Evolutionary conservation across 2,113 vertebrate genomes (phyloP), one percentile per base, ranked within the genome.

Genomic region (Hystrix cristata): DNA sequence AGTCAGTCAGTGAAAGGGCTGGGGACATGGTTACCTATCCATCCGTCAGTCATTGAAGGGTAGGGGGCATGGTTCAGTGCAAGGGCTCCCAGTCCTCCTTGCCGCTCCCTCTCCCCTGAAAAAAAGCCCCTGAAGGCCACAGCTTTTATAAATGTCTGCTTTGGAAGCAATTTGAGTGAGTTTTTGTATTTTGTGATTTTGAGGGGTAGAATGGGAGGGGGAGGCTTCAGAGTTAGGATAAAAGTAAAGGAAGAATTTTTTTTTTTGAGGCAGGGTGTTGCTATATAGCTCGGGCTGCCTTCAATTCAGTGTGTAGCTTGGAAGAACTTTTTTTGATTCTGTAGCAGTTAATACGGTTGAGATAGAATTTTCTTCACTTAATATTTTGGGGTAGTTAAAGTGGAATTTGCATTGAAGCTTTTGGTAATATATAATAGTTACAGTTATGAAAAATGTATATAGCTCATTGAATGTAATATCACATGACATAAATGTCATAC

Each of bases 381-480:
- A 0, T 86, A 34, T 72, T 93, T 86, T 48, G 18, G 27, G 51
- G 19, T 65, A 65, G 38, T 78, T 72, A 84, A 80, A 60, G 46
- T 29, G 67, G 18, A n/a, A 82, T 92, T 92, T 92, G 21, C 15
- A 78, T 1, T 7, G 5, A 51, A 48, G 46, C 13, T 31, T 15
- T 29, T 78, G 43, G 43, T 57, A 38, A 4, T 90, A n/a, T 59
- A 23, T 88, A 19, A 76, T 74, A 43, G 43, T 59, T 87, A 23
- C 5, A 91, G 91, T 87, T 95, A 59, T 38, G 76, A 15, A 87
- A 93, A 34, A 43, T 92, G n/a, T 59, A 27, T 65, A 4, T 92
- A 57, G 31, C 92, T 90, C 48, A 88, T 64, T 29, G 46, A 91
- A 60, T 57, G 5, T 46, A 59, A 48, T 16, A 25, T 31, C 57